Evolutionary conservation across 2,113 vertebrate species (phyloP), one percentile per base, ranked within the genome.

Genomic region (Mesitornis unicolor): DNA sequence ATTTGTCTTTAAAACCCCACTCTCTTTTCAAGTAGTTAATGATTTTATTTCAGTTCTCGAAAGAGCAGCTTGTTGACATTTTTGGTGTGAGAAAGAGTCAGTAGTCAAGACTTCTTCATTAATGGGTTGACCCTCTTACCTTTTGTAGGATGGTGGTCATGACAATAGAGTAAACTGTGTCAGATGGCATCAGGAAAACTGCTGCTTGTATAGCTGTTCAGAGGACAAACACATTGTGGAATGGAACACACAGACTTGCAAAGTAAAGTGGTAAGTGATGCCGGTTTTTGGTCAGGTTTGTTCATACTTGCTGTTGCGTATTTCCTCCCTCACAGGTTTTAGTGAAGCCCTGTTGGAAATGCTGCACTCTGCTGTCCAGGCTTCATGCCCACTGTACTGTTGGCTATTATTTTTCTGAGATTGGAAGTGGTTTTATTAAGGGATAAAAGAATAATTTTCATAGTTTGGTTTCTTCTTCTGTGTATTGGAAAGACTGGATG

Each of bases 181-280:
- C 81, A 98, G 99, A 97, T 99, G 99, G 99, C 99, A 99, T 89
- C 99, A 98, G 56, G 98, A 99, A 60, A 98, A 98, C 84, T 98
- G 95, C 84, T 98, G 98, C 94, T 98, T 99, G 85, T 99, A 99
- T 98, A 99, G 99, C 68, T 99, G 99, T 95, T 99, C 99, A 98
- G 99, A 99, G 47, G 99, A 99, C 97, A 99, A 99, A 76, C 97
- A 99, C 96, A 99, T 99, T 21, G 98, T 98, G 57, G 99, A 99
- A 95, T 99, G 99, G 99, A 99, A 98, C 96, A 96, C 98, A 98
- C 98, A 99, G 98, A 98, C 98, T 6, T 99, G 99, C 94, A 99
- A 98, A 98, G 98, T 98, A 3, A 98, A 98, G 88, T 99, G 99
- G 99, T 99, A 43, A 97, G 98, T 91, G 57, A 15, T 40, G 61